phyloP scores from a whole-genome alignment of 2,888 invertebrate genomes.

The Cyclophora albipunctata region DNA sequence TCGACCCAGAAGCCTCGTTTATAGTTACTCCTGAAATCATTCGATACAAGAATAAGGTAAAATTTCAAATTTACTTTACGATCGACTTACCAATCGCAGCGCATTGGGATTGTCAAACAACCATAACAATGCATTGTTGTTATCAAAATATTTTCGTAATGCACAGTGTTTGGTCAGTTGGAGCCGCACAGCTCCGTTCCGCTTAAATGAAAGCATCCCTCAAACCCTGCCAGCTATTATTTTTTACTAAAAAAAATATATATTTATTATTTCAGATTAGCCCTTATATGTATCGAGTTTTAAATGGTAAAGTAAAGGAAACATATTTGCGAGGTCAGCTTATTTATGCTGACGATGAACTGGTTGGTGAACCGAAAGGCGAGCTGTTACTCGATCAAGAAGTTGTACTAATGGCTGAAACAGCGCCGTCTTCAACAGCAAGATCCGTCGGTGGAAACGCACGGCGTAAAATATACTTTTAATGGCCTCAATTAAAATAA shows the following conservation, averaged over 20 bases:
- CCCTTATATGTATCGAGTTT: constrained; percentile 76
- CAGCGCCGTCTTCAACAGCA: too few relatives aligned
- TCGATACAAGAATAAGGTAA: constrained; percentile 78
- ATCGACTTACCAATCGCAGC: too few relatives aligned
- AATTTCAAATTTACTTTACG: not conserved
- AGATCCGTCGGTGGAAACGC: too few relatives aligned
- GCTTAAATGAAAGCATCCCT: not conserved
- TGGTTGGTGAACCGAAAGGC: constrained; percentile 50
- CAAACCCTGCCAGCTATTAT: not conserved
- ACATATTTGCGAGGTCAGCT: constrained; percentile 78
- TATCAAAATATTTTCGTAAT: too few relatives aligned
- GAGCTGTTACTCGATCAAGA: constrained; percentile 46
- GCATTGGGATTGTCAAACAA: too few relatives aligned
- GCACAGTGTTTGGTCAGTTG: too few relatives aligned
- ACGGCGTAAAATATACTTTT: too few relatives aligned
- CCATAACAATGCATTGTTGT: too few relatives aligned
- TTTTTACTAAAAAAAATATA: not conserved
- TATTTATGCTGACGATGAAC: constrained; percentile 63
- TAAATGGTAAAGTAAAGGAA: constrained; percentile 75
- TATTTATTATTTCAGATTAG: constrained; percentile 63
- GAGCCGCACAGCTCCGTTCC: not conserved
- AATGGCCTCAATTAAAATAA: too few relatives aligned
- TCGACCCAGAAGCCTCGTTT: constrained; percentile 77
- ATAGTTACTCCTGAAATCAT: constrained; percentile 70
- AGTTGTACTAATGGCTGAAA: not conserved